A percentile compares a stretch with the other conserved stretches of the same genome.
Conservation (phyloP, 2,113 vertebrate genomes). For the Trogon surrucura region DNA sequence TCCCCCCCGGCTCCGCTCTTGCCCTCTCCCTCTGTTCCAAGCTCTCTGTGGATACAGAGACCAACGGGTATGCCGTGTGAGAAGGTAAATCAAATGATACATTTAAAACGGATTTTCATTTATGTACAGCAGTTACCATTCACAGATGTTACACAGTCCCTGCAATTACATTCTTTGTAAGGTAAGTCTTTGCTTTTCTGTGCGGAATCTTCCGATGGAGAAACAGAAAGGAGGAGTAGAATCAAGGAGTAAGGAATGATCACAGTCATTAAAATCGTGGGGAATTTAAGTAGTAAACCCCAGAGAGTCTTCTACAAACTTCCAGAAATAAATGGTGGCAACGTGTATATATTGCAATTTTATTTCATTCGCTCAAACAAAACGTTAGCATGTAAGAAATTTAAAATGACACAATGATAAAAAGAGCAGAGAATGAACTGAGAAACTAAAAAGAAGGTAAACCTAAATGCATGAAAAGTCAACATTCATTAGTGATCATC, state of each 20-base stretch:
- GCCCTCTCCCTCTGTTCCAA: not conserved
- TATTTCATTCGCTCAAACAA: constrained; percentile 97
- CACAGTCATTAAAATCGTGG: not conserved
- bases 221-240: constrained; percentile 6
- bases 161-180: constrained; percentile 12
- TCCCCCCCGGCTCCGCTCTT: fast-evolving
- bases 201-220: not conserved
- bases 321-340: constrained; percentile 74
- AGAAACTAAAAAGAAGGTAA: constrained; percentile 79
- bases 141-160: not conserved
- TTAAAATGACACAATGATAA: constrained; percentile 86
- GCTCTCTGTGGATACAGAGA: not conserved
- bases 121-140: not conserved
- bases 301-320: not conserved
- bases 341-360: constrained; percentile 89
- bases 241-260: not conserved
- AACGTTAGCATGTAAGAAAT: constrained; percentile 95
- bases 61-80: not conserved
- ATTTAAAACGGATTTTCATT: not conserved
- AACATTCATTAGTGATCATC: constrained; percentile 81
- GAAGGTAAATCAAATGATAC: not conserved
- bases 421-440: constrained; percentile 87
- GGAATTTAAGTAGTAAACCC: not conserved
- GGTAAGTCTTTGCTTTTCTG: not conserved
- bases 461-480: constrained; percentile 73